Percentiles rank a stretch among this genome's conserved stretches.
phyloP scores from a whole-genome alignment of 2,797 vertebrate genomes.

The Chiloscyllium punctatum region DNA sequence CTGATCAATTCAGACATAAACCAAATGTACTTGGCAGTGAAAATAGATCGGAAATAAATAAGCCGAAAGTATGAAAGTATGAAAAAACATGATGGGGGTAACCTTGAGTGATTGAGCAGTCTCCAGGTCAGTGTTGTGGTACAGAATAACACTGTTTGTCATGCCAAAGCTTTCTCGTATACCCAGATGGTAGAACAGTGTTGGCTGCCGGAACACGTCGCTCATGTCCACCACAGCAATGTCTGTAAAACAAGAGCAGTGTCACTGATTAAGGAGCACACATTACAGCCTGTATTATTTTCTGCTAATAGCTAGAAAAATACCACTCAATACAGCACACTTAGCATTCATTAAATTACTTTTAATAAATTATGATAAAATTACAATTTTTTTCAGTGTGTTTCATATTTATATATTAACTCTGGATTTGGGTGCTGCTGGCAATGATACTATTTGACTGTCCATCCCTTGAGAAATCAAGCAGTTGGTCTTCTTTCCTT shows the following conservation, averaged over 20 bases:
- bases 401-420: background rate
- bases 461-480: background rate
- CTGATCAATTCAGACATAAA: background rate
- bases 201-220: slow-evolving; percentile 81
- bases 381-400: too few species aligned
- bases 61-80: background rate
- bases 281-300: background rate
- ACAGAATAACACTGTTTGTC: slow-evolving; percentile 92
- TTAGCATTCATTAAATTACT: background rate
- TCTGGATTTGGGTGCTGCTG: background rate
- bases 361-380: too few species aligned
- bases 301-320: background rate
- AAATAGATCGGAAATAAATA: background rate
- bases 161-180: slow-evolving; percentile 93
- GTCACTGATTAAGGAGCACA: background rate
- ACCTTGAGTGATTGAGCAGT: slow-evolving; percentile 88
- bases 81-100: slow-evolving; percentile 42
- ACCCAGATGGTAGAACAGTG: slow-evolving; percentile 88
- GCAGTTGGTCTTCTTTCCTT: background rate
- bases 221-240: slow-evolving; percentile 94
- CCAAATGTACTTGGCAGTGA: background rate
- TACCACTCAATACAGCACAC: background rate
- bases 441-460: background rate
- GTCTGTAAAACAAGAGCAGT: slow-evolving; percentile 59
- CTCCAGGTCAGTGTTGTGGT: slow-evolving; percentile 80